A percentile compares a stretch with the other conserved stretches of the same genome.
These are phyloP conservation scores for Danio jaintianensis DNA, from an alignment of 2,797 vertebrate species.

Conservation along the genomic window DNA sequence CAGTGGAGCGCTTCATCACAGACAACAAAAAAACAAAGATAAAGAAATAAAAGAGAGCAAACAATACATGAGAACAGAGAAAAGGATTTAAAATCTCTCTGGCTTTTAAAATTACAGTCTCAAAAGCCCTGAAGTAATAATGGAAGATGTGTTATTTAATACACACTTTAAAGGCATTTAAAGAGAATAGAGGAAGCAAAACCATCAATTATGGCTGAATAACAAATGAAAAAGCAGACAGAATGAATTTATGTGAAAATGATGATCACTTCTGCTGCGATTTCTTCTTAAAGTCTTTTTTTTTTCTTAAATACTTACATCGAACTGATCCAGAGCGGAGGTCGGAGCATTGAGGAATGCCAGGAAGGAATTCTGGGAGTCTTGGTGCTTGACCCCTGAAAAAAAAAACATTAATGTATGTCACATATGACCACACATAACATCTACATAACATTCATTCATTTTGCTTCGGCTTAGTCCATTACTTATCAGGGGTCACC, in stretches of 20 bases:
- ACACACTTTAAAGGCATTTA: background rate
- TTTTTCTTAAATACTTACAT: conserved; percentile 83
- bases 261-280: background rate
- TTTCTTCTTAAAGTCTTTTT: conserved; percentile 4
- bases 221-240: conserved; percentile 5
- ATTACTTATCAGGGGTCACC: too few species aligned
- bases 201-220: background rate
- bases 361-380: conserved; percentile 98
- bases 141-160: background rate
- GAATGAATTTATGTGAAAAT: background rate
- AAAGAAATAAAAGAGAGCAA: conserved; percentile 3
- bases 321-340: conserved; percentile 95
- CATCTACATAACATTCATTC: too few species aligned
- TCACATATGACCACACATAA: background rate
- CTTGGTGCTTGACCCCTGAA: conserved; percentile 96
- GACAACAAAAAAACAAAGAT: conserved; percentile 37
- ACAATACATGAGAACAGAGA: background rate
- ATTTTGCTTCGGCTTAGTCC: too few species aligned
- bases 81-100: background rate
- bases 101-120: background rate
- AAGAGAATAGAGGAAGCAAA: background rate
- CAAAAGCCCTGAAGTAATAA: conserved; percentile 8
- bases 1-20: conserved; percentile 81
- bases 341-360: conserved; percentile 97
- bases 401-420: conserved; percentile 59